Evolutionary conservation across 2,797 vertebrate genomes (phyloP), one percentile per base, ranked within the genome.

Genomic region (Channa striata): DNA sequence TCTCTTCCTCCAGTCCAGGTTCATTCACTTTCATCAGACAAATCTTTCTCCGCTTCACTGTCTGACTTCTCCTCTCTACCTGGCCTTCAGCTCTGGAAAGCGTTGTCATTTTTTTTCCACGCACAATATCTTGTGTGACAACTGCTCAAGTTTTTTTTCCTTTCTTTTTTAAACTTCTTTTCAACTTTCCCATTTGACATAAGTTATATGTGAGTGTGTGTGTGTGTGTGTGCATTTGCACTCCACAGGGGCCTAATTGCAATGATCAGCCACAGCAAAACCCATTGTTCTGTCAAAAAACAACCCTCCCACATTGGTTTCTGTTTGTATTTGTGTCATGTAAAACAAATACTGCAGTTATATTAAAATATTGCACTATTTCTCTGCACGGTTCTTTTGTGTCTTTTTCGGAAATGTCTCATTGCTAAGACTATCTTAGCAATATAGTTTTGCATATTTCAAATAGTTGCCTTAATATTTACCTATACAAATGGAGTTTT

Each of bases 11-110:
- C 48, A 59, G 81, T 59, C 36, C 57, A 49, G 37, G 12, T 73
- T 85, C 61, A 61, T 84, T 87, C 67, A 47, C 65, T 86, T 88
- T 82, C 72, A 84, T 80, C 84, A 84, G 60, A 83, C 69, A 74
- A 73, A 66, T 76, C 59, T 71, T 43, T 74, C 65, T 48, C 47
- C 33, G 53, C 62, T 50, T 70, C 39, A n/a, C 60, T 30, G 34
- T 61, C 51, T 33, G 1, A 69, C 42, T 59, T 63, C 61, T 64
- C 46, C 33, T 65, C 63, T 69, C 56, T 42, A 36, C 63, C 37
- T 25, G 51, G 65, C 61, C 40, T 59, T 66, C 63, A 70, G 72
- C 56, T 64, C 17, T 16, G 50, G 62, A 77, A 65, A 71, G 33
- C 42, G 11, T 54, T 3, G 19, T 34, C 34, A 6, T 46, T 63